Conservation (phyloP, 2,888 invertebrate genomes). For the Melieria crassipennis region DNA sequence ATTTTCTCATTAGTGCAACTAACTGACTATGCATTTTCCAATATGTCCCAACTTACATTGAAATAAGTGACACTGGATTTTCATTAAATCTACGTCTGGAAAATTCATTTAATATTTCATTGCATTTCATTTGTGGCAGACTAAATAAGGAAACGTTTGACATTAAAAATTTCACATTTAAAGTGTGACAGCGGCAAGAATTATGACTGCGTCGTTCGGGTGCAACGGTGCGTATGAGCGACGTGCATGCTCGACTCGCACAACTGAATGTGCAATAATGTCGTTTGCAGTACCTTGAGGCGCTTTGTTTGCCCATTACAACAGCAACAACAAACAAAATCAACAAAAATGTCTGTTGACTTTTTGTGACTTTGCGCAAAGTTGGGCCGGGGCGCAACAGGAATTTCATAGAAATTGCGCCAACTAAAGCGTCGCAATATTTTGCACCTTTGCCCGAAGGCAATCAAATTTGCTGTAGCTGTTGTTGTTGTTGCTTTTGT, state of each 20-base stretch:
- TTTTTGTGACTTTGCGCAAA: constrained; percentile 3
- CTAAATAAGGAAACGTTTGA: no score
- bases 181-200: no score
- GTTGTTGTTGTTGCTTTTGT: background rate
- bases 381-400: no score
- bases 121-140: no score
- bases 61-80: no score
- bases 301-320: background rate
- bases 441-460: constrained; percentile 15
- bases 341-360: constrained; percentile 18
- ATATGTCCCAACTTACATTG: no score
- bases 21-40: no score
- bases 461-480: background rate
- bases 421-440: constrained; percentile 16
- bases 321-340: background rate
- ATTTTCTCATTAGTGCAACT: no score
- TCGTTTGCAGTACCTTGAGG: background rate
- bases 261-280: background rate
- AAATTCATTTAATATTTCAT: no score
- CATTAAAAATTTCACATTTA: no score
- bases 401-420: background rate
- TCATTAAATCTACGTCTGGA: no score
- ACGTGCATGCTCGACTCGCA: background rate
- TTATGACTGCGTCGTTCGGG: background rate
- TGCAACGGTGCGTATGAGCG: constrained; percentile 25